Evolutionary conservation across 2,888 invertebrate genomes (phyloP).

Genomic region (Nemapogon koenigi): DNA sequence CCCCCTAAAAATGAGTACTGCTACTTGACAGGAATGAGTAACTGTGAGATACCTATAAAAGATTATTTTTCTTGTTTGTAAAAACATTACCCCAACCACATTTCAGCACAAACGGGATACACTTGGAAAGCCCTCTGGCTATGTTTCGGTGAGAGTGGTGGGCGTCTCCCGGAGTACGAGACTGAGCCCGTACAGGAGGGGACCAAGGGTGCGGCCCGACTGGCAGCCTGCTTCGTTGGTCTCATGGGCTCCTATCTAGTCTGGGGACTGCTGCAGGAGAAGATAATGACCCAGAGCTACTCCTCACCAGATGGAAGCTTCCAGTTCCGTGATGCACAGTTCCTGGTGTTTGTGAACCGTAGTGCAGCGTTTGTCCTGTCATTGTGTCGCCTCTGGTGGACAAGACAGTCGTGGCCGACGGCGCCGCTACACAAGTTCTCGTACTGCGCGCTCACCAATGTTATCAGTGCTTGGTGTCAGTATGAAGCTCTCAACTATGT

Average conservation of each 20-base stretch:
- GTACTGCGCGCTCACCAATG: conserved; percentile 95
- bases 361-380: conserved; percentile 83
- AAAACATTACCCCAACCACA: too few species aligned
- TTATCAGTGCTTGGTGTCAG: conserved; percentile 99
- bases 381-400: conserved; percentile 27
- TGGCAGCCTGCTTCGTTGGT: conserved; percentile 81
- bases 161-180: conserved; percentile 14
- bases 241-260: conserved; percentile 90
- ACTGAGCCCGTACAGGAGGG: conserved; percentile 21
- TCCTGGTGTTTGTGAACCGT: conserved; percentile 95
- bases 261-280: conserved; percentile 97
- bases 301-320: conserved; percentile 68
- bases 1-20: too few species aligned
- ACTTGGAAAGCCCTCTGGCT: too few species aligned
- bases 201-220: conserved; percentile 30
- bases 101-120: too few species aligned
- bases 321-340: conserved; percentile 92
- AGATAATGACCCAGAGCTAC: conserved; percentile 94
- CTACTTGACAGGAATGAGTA: too few species aligned
- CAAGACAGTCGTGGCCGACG: conserved; percentile 72
- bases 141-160: conserved; percentile 23
- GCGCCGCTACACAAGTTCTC: conserved; percentile 95
- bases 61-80: too few species aligned
- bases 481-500: conserved; percentile 99
- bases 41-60: too few species aligned